Evolutionary conservation across 2,797 vertebrate species (phyloP), one percentile per base, ranked within the genome.

Genomic region (Pagetopsis macropterus): DNA sequence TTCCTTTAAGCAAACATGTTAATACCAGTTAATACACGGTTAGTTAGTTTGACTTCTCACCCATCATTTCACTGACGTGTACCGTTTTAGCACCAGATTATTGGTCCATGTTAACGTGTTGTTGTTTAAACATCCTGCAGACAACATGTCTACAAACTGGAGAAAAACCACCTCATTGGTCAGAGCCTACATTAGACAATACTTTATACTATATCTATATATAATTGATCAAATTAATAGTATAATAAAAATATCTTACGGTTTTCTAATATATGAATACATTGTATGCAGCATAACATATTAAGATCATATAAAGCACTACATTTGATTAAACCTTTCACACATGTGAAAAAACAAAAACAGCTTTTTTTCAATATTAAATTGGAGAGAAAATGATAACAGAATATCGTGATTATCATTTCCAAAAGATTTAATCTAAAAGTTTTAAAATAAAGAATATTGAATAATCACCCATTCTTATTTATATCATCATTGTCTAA

Each of bases 1-100:
- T 52, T 31, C 77, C 57, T 72, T 78, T 69, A 82, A 84, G 59
- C 72, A 87, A 85, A 87, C 65, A 79, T 61, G 74, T 89, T 89
- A 86, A 88, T 69, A 59, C 58, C 79, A 59, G 74, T 89, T 89
- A 86, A 88, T 69, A 59, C 58, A 75, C 1, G 7, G 75, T 76
- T 79, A 79, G 84, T 90, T 75, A 58, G 56, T 54, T 74, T 41
- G 15, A 54, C 23, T 75, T 75, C 33, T 54, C 45, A 65, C 16
- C 31, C 63, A 44, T 52, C 49, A 63, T 21, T 61, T 59, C 40
- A 19, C n/a, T 41, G 1, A 48, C 49, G 1, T 37, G 9, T 16
- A 40, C 9, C 11, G 50, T 54, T 60, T 70, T 46, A 5, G 44
- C 6, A 44, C 8, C 54, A 3, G 49, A 71, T 5, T 13, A 40